Conservation (phyloP, 1,140 invertebrate species). For the Mizuhopecten yessoensis region DNA sequence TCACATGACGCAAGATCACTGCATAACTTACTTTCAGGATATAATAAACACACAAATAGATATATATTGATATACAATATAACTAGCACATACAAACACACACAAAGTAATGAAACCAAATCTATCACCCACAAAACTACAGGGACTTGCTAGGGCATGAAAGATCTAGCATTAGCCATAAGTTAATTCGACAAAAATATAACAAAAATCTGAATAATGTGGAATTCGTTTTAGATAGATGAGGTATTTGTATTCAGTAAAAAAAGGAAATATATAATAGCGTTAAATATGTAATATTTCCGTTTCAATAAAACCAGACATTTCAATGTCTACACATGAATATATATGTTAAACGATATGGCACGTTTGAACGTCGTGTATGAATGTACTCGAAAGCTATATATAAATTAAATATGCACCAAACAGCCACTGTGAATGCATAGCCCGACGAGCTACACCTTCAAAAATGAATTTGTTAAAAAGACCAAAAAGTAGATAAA, state of each 20-base stretch:
- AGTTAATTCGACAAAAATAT: not conserved
- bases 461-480: not conserved
- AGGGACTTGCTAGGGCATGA: slow-evolving; percentile 5
- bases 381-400: not conserved
- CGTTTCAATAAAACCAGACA: not conserved
- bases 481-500: not conserved
- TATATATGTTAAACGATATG: not conserved
- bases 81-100: not conserved
- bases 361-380: not conserved
- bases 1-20: no score
- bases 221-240: slow-evolving; percentile 26
- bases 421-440: not conserved
- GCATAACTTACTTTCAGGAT: no score
- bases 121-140: not conserved
- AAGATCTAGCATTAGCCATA: not conserved
- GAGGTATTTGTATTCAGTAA: not conserved
- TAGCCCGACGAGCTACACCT: not conserved
- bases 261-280: not conserved
- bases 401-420: slow-evolving; percentile 39
- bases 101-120: not conserved
- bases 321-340: not conserved
- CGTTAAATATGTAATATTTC: not conserved
- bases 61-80: not conserved
- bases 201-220: not conserved
- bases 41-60: not conserved